These are phyloP conservation scores for Thinocorus orbignyianus DNA, from an alignment of 2,113 vertebrate species.

Conservation along the genomic window DNA sequence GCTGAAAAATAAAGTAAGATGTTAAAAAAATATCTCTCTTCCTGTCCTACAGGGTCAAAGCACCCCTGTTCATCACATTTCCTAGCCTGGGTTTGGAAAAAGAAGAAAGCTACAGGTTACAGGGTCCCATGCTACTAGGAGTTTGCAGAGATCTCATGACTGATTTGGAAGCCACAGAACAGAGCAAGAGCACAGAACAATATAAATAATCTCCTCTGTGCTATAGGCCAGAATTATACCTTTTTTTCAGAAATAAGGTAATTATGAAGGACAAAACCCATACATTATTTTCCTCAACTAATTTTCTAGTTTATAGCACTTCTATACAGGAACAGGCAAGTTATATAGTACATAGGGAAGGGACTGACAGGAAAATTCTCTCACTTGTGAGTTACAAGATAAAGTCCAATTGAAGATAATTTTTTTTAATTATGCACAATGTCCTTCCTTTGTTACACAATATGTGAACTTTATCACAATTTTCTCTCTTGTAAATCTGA, in stretches of 20 bases:
- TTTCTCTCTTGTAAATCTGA: background rate
- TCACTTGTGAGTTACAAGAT: background rate
- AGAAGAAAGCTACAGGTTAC: background rate
- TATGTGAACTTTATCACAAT: background rate
- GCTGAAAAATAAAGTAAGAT: background rate
- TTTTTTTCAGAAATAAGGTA: background rate
- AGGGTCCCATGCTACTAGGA: background rate
- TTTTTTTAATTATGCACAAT: background rate
- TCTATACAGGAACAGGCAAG: background rate
- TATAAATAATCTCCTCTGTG: background rate
- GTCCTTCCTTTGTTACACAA: background rate
- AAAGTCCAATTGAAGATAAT: background rate
- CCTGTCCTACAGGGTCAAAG: background rate
- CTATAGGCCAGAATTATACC: background rate
- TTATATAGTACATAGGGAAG: background rate
- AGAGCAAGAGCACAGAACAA: background rate
- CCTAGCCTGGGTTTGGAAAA: background rate
- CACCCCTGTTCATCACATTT: background rate
- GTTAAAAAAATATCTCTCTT: background rate
- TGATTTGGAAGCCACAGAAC: background rate
- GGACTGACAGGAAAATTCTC: background rate
- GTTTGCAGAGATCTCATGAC: background rate
- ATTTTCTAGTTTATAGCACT: background rate
- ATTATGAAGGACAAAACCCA: background rate
- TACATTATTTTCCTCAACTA: background rate